These are phyloP conservation scores for Willisornis vidua DNA, from an alignment of 2,113 vertebrate genomes.

Conservation along the genomic window DNA sequence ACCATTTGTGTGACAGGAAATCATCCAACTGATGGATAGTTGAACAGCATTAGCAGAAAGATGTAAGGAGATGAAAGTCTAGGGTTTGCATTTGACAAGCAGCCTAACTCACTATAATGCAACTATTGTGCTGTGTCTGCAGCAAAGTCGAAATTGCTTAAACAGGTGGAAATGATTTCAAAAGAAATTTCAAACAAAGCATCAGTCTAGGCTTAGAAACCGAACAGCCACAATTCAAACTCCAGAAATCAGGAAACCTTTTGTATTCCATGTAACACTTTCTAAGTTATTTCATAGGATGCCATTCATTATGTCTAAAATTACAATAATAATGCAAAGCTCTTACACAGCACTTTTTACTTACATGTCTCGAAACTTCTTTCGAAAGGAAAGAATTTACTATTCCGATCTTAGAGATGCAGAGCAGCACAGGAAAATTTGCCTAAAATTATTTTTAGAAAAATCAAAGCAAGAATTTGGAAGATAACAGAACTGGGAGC, in stretches of 20 bases:
- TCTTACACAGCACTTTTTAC: slow-evolving; percentile 2
- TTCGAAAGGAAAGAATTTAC: neutral
- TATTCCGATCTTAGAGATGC: neutral
- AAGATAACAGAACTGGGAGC: neutral
- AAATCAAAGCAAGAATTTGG: neutral
- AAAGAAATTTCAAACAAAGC: slow-evolving; percentile 42
- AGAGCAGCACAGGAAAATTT: neutral
- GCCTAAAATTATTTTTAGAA: neutral
- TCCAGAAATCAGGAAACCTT: slow-evolving; percentile 1
- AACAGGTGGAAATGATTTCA: slow-evolving; percentile 33
- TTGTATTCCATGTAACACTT: neutral
- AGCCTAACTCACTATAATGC: slow-evolving; percentile 1
- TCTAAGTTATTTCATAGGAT: neutral
- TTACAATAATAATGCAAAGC: slow-evolving; percentile 20
- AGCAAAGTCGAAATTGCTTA: slow-evolving; percentile 41
- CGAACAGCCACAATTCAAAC: neutral
- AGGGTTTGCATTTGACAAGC: slow-evolving; percentile 41
- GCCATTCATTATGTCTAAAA: slow-evolving; percentile 12
- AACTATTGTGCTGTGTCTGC: neutral
- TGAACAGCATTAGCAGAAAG: neutral
- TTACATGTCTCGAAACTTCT: neutral
- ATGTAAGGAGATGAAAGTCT: slow-evolving; percentile 6
- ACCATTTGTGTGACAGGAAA: neutral
- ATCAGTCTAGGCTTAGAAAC: neutral
- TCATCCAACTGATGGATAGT: neutral